phyloP scores from a whole-genome alignment of 2,797 vertebrate genomes.

The Lepilemur septentrionalis region DNA sequence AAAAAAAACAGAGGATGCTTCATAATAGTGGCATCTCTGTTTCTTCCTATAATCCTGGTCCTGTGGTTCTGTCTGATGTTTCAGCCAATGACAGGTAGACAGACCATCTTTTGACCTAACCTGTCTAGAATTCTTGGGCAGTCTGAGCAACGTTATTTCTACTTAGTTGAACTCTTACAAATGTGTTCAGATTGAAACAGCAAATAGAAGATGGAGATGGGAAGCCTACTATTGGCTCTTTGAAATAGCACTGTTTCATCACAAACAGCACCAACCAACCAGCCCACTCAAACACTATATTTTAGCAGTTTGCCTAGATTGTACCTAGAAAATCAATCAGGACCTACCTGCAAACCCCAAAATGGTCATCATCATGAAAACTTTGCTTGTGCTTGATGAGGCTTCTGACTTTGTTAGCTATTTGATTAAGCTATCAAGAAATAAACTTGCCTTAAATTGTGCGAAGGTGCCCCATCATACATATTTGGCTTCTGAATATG shows the following conservation, averaged over 20 bases:
- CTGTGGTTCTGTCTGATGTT: background rate
- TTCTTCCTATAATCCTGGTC: background rate
- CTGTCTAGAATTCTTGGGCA: background rate
- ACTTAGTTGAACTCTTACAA: background rate
- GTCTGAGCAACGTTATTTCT: background rate
- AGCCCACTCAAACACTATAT: background rate
- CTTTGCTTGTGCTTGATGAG: background rate
- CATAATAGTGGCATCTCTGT: background rate
- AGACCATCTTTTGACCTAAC: background rate
- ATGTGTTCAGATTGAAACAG: background rate
- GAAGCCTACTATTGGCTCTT: background rate
- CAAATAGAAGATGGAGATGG: background rate
- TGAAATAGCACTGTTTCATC: conserved; percentile 2
- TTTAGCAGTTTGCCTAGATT: background rate
- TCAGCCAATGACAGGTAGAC: background rate
- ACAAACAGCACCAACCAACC: background rate
- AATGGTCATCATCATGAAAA: background rate
- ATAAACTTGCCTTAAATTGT: background rate
- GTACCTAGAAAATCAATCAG: background rate
- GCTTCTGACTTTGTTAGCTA: background rate
- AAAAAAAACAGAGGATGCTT: conserved; percentile 28
- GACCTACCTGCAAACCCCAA: background rate
- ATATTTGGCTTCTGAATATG: background rate
- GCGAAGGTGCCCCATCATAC: background rate
- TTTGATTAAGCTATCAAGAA: background rate